Evolutionary conservation across 2,797 vertebrate genomes (phyloP).

Genomic region (Galago senegalensis): DNA sequence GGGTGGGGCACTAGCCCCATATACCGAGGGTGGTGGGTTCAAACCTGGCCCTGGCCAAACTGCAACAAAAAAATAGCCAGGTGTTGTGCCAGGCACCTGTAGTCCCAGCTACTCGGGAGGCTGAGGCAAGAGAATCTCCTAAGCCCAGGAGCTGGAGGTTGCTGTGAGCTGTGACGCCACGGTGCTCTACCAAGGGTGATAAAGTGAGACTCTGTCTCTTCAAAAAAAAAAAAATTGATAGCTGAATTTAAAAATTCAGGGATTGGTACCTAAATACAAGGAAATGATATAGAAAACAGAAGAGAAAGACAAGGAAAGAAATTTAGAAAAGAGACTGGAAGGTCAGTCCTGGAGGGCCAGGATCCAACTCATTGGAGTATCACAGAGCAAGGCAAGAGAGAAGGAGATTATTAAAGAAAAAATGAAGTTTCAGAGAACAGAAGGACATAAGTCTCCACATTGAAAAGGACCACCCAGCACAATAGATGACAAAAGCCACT

Average conservation of each 20-base stretch:
- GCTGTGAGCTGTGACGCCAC: no score
- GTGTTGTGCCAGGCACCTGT: no score
- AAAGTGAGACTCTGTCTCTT: no score
- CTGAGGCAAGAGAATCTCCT: no score
- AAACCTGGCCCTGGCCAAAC: no score
- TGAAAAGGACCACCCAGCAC: slow-evolving; percentile 10
- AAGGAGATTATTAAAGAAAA: background rate
- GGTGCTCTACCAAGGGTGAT: no score
- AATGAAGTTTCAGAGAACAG: background rate
- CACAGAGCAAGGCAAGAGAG: background rate
- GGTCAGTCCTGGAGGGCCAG: background rate
- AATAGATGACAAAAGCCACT: slow-evolving; percentile 22
- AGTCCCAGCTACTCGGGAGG: no score
- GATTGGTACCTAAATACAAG: slow-evolving; percentile 6
- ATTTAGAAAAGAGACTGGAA: background rate
- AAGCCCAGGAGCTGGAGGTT: no score
- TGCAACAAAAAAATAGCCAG: no score
- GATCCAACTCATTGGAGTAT: background rate
- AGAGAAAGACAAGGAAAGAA: slow-evolving; percentile 18
- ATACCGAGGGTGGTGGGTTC: no score
- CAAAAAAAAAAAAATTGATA: background rate
- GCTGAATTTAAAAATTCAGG: slow-evolving; percentile 39
- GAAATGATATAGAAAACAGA: slow-evolving; percentile 43
- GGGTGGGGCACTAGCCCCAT: no score
- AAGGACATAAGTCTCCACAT: background rate